Evolutionary conservation across 2,113 vertebrate genomes (phyloP), one percentile per base, ranked within the genome.

Genomic region (Morone saxatilis): DNA sequence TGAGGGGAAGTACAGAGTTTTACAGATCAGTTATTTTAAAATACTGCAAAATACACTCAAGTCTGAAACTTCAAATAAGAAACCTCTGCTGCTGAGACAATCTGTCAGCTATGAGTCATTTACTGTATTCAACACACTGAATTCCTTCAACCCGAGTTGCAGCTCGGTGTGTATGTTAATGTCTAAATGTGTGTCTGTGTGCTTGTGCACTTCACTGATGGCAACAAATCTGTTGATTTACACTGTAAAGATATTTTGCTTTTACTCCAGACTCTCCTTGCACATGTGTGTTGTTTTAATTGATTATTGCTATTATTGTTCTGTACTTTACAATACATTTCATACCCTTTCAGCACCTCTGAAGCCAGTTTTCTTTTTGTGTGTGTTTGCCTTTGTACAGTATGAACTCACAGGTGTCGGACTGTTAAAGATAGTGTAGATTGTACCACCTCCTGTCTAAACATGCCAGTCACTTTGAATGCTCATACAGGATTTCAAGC

Each of bases 81-180:
- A 66, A 77, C 78, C 47, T 83, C 63, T 76, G 77, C 73, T 73
- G 78, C 51, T 68, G 80, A 86, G 86, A 91, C 74, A 82, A 67
- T 86, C 83, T 68, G 81, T 86, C 76, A 69, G 61, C 69, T 38
- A 13, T 31, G 77, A 91, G 84, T 76, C 84, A 68, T 82, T 86
- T 86, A 89, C 92, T 92, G 88, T 91, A 86, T 88, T 63, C 48
- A 85, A 80, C 78, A 86, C 89, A 91, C 87, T 92, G 87, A 91
- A 86, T 67, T 81, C 88, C 77, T 82, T 90, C 45, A 45, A 63
- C 25, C 69, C 1, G 12, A 85, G 73, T 79, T 77, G 66, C 79
- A 66, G 70, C 68, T 83, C 22, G 72, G 16, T 79, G 22, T 48
- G 54, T 81, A 56, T 56, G 50, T 78, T 31, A 73, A 47, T 41